Conservation (phyloP, 2,797 vertebrate genomes). For the Parotocinclus haroldoi region DNA sequence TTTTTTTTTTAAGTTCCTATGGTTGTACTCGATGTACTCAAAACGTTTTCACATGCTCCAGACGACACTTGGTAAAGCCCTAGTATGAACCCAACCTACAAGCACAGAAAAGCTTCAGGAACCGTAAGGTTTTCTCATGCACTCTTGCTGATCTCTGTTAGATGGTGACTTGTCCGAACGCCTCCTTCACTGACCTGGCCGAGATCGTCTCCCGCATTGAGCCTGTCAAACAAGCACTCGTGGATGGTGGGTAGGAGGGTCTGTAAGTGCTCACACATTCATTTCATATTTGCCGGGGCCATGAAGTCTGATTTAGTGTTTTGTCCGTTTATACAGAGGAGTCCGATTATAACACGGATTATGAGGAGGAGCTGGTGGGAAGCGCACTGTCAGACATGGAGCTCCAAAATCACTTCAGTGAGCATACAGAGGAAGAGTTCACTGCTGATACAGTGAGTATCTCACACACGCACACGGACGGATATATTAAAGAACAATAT, state of each 20-base stretch:
- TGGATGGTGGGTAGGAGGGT: constrained; percentile 78
- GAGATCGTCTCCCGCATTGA: constrained; percentile 94
- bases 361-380: constrained; percentile 69
- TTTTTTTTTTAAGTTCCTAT: too few species aligned
- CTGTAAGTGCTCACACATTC: neutral
- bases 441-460: constrained; percentile 66
- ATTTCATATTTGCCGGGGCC: neutral
- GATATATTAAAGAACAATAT: too few species aligned
- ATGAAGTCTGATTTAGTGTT: constrained; percentile 6
- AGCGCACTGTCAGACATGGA: constrained; percentile 54
- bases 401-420: constrained; percentile 36
- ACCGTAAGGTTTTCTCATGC: too few species aligned
- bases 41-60: too few species aligned
- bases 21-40: too few species aligned
- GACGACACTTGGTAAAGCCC: too few species aligned
- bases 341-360: constrained; percentile 84
- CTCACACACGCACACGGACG: neutral
- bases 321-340: constrained; percentile 72
- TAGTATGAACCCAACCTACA: too few species aligned
- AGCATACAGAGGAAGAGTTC: constrained; percentile 55
- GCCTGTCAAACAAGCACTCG: constrained; percentile 74
- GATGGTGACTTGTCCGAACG: constrained; percentile 85
- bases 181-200: constrained; percentile 93
- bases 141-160: constrained; percentile 50
- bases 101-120: too few species aligned